Base-by-base conservation (phyloP, 1,140 invertebrate genomes). In the Phthorimaea operculella region DNA sequence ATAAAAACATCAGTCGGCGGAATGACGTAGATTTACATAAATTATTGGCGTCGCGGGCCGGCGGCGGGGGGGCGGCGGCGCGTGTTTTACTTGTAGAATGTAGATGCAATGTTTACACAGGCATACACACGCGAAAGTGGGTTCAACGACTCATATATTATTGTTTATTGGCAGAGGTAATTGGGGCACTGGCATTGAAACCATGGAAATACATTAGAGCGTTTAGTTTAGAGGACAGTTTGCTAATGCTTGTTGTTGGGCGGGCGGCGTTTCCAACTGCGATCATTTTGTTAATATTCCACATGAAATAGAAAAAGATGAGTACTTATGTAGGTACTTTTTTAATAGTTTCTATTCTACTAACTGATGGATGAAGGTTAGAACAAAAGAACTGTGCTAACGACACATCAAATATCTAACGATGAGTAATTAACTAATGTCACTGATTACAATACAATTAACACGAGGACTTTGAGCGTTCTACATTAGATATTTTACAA, bases 11-110 rank as follows among this genome's bases (percentile, higher is more conserved):
- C 77, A 76, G 62, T 76, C 66, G 79, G 69, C 74, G 73, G 75
- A 74, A 79, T 82, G 79, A 79, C 72, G 76, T 74, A 68, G 72
- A 81, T 83, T 83, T 83, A 84, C 81, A 84, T 84, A 84, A 83
- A 84, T 83, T 80, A 84, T 84, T 69, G 78, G 15, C 16, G 44
- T 11, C 39, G 39, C 11, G 44, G 11, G 15, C 68, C 77, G 76
- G 58, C 73, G 69, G 62, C 68, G 63, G 11, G 15, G 70, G 11
- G 15, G 70, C 77, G 76, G 58, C 73, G 69, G 62, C 68, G 63
- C 68, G 78, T 80, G 77, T 52, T 58, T 48, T 69, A 70, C 74
- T 76, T 74, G 75, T 72, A 71, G 68, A 74, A n/a, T n/a, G 55
- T 67, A 71, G 68, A 74, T 77, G 76, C 77, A 79, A 62, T 82